These are phyloP conservation scores for Ametastegia equiseti DNA, from an alignment of 2,888 invertebrate species.

Conservation along the genomic window DNA sequence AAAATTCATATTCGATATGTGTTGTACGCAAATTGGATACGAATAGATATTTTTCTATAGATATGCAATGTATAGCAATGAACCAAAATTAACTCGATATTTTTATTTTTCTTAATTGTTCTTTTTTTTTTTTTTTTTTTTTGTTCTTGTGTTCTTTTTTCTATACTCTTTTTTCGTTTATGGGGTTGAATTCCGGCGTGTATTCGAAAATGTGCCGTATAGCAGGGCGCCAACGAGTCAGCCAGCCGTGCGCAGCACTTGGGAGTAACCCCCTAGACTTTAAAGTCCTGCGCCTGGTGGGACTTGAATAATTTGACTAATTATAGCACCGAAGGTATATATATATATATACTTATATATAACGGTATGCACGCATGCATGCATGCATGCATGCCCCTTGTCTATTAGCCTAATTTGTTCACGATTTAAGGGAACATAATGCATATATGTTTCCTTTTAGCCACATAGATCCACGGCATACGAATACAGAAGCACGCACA, in stretches of 20 bases:
- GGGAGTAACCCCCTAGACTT: slow-evolving; percentile 11
- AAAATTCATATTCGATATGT: too few species aligned
- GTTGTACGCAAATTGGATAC: too few species aligned
- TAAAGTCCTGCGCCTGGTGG: background rate
- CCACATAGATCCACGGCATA: too few species aligned
- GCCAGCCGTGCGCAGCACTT: slow-evolving; percentile 44
- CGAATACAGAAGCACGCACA: background rate
- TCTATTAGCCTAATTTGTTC: slow-evolving; percentile 45
- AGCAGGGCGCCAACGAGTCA: background rate
- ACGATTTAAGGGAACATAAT: slow-evolving; percentile 27
- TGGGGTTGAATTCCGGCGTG: background rate
- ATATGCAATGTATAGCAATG: background rate
- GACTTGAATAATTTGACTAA: slow-evolving; percentile 45
- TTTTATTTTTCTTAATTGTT: background rate
- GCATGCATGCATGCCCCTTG: slow-evolving; percentile 1
- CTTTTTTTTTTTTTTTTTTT: background rate
- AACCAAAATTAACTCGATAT: background rate
- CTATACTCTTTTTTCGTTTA: background rate
- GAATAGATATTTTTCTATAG: too few species aligned
- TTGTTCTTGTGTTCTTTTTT: background rate
- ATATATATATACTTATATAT: background rate
- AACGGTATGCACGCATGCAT: background rate
- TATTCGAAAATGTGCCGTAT: background rate
- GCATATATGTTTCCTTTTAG: too few species aligned
- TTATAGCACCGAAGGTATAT: slow-evolving; percentile 1